A percentile compares a stretch with the other conserved stretches of the same genome.
Evolutionary conservation across 2,888 invertebrate genomes (phyloP).

Genomic region (Luperina testacea): DNA sequence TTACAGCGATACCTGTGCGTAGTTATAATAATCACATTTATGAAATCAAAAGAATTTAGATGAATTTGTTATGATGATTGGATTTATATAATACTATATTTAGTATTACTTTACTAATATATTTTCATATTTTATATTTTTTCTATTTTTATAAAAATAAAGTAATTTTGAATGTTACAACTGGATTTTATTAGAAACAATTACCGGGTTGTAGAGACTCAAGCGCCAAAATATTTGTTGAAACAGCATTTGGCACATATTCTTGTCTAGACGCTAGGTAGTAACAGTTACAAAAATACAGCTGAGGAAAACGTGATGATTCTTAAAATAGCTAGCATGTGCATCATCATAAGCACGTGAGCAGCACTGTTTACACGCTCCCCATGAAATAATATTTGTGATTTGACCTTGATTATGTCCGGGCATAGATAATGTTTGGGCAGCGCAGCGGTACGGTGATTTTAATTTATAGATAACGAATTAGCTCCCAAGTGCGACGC

Average conservation of each 20-base stretch:
- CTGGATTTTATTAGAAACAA: conserved; percentile 20
- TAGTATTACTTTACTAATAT: conserved; percentile 35
- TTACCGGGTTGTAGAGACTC: conserved; percentile 1
- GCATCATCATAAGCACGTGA: conserved; percentile 47
- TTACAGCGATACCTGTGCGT: not conserved
- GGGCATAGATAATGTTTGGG: conserved; percentile 31
- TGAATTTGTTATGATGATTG: conserved; percentile 48
- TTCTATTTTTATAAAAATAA: conserved; percentile 57
- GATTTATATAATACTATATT: conserved; percentile 33
- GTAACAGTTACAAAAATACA: conserved; percentile 29
- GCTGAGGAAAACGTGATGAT: conserved; percentile 16
- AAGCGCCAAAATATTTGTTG: not conserved
- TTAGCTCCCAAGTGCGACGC: conserved; percentile 19
- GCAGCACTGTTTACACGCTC: conserved; percentile 6
- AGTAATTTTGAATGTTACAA: conserved; percentile 31
- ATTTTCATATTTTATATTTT: conserved; percentile 33
- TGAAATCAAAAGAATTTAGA: conserved; percentile 31
- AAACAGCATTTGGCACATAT: conserved; percentile 38
- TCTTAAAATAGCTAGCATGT: conserved; percentile 39
- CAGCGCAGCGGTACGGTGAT: conserved; percentile 6
- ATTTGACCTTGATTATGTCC: conserved; percentile 48
- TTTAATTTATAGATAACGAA: conserved; percentile 44
- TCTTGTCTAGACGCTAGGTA: conserved; percentile 5
- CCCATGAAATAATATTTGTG: conserved; percentile 31
- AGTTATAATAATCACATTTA: conserved; percentile 26